Conservation (phyloP, 92 coral and sea anemone species). For the Virgularia gustaviana region DNA sequence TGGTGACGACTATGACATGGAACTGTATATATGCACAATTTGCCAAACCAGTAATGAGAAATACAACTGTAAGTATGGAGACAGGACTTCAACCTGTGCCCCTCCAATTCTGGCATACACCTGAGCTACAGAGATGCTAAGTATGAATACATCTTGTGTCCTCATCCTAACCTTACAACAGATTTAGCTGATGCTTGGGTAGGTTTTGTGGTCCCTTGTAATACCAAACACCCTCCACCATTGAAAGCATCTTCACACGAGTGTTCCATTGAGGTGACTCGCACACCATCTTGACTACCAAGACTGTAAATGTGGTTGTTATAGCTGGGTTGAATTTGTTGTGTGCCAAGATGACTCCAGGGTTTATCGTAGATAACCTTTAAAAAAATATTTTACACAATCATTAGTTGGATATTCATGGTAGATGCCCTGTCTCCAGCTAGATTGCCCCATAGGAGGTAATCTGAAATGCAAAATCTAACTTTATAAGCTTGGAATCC, state of each 20-base stretch:
- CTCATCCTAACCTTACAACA: slow-evolving; percentile 66
- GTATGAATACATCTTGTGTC: not conserved
- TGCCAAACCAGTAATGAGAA: too few relatives aligned
- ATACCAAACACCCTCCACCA: slow-evolving; percentile 85
- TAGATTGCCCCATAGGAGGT: too few relatives aligned
- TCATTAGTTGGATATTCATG: not conserved
- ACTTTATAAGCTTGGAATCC: too few relatives aligned
- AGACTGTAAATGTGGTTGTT: slow-evolving; percentile 73
- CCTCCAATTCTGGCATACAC: too few relatives aligned
- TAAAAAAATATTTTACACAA: not conserved
- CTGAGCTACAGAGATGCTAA: not conserved
- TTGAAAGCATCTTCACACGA: slow-evolving; percentile 65
- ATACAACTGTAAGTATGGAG: too few relatives aligned
- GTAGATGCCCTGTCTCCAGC: not conserved
- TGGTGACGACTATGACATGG: too few relatives aligned
- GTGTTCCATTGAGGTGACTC: slow-evolving; percentile 57
- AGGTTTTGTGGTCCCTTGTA: slow-evolving; percentile 55
- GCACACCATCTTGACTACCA: slow-evolving; percentile 67
- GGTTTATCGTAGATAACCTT: slow-evolving; percentile 70
- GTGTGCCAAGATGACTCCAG: slow-evolving; percentile 92
- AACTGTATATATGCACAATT: too few relatives aligned
- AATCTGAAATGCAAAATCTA: too few relatives aligned
- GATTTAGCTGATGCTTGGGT: slow-evolving; percentile 56
- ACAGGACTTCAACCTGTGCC: too few relatives aligned
- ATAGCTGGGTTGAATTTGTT: slow-evolving; percentile 76